phyloP scores from a whole-genome alignment of 1,140 invertebrate species.

The Linepithema humile region DNA sequence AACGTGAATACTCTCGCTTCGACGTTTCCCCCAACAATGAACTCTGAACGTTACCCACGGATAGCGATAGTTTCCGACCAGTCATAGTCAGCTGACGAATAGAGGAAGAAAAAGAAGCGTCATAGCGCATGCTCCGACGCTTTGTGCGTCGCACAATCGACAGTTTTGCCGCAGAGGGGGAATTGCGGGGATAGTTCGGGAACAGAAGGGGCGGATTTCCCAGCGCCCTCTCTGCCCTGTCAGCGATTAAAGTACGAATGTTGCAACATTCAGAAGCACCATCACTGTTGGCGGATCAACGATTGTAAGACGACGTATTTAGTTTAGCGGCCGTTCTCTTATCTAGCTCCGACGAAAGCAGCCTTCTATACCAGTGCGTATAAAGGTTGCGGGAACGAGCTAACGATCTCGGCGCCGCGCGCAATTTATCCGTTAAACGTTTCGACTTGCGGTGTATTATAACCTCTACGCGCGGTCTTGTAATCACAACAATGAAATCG shows the following conservation, averaged over 20 bases:
- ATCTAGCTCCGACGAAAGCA: slow-evolving; percentile 68
- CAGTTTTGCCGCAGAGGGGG: too few species aligned
- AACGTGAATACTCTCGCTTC: slow-evolving; percentile 85
- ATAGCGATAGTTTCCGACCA: slow-evolving; percentile 43
- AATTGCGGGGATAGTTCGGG: too few species aligned
- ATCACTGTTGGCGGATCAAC: slow-evolving; percentile 75
- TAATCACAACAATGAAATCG: slow-evolving; percentile 69
- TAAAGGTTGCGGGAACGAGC: slow-evolving; percentile 88
- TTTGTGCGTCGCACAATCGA: too few species aligned
- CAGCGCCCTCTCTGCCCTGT: slow-evolving; percentile 5
- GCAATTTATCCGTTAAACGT: neutral
- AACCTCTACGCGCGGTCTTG: neutral
- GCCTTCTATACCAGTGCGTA: slow-evolving; percentile 96
- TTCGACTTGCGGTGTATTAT: neutral
- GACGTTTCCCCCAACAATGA: slow-evolving; percentile 83
- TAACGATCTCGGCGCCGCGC: slow-evolving; percentile 8
- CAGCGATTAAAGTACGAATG: slow-evolving; percentile 51
- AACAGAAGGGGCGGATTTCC: neutral
- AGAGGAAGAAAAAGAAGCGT: neutral
- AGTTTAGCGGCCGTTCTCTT: slow-evolving; percentile 71
- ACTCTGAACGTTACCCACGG: slow-evolving; percentile 56
- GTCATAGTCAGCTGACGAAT: slow-evolving; percentile 75
- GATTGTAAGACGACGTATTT: slow-evolving; percentile 68
- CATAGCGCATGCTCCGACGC: slow-evolving; percentile 61
- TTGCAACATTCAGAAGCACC: slow-evolving; percentile 37